These are phyloP conservation scores for Poecilus cupreus DNA, from an alignment of 2,888 invertebrate genomes.

Conservation along the genomic window DNA sequence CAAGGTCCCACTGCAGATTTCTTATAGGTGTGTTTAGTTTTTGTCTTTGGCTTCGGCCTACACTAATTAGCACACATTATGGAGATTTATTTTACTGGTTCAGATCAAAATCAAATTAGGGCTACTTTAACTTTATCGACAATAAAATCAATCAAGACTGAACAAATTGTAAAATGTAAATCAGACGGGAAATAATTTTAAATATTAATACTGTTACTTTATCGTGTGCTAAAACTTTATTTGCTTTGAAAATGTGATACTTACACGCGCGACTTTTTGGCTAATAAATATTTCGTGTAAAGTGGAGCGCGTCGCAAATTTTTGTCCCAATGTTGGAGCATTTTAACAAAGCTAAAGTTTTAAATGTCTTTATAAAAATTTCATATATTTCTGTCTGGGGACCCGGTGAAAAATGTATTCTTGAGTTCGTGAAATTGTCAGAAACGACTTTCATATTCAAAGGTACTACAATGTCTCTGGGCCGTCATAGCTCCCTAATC, in stretches of 20 bases:
- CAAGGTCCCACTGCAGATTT: constrained; percentile 33
- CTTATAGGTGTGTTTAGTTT: constrained; percentile 49
- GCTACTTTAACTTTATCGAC: too few relatives aligned
- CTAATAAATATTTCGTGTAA: background rate
- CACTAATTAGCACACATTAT: constrained; percentile 41
- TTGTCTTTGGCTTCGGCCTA: constrained; percentile 8
- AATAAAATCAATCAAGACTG: too few relatives aligned
- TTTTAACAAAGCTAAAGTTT: constrained; percentile 30
- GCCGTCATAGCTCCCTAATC: constrained; percentile 35
- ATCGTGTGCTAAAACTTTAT: too few relatives aligned
- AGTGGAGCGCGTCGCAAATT: background rate
- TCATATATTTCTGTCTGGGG: constrained; percentile 37
- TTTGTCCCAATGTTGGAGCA: constrained; percentile 1
- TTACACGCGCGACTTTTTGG: too few relatives aligned
- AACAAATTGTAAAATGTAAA: too few relatives aligned
- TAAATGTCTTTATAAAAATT: constrained; percentile 41
- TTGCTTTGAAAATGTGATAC: too few relatives aligned
- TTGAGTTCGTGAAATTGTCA: constrained; percentile 44
- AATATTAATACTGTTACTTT: too few relatives aligned
- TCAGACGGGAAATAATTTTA: too few relatives aligned
- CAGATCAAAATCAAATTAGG: constrained; percentile 4
- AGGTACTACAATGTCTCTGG: constrained; percentile 26
- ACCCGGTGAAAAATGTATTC: constrained; percentile 36
- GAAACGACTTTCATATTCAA: constrained; percentile 46
- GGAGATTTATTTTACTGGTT: constrained; percentile 26